Conservation (phyloP, 1,140 invertebrate species). For the Aphelenchoides besseyi region DNA sequence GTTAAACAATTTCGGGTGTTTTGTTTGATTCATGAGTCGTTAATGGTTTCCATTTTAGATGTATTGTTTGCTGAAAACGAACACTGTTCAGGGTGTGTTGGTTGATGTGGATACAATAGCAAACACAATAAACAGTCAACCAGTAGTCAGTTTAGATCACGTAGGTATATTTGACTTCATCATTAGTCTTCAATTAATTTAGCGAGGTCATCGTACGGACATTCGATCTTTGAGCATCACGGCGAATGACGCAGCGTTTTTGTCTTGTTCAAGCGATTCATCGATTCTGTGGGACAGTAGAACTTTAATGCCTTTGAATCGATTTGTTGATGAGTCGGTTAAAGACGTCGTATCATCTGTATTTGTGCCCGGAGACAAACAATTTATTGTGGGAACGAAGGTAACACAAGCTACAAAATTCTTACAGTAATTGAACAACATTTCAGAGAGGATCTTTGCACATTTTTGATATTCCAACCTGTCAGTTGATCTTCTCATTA, state of each 20-base stretch:
- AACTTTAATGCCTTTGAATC: slow-evolving; percentile 39
- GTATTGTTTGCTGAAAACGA: slow-evolving; percentile 64
- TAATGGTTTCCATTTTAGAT: too few species aligned
- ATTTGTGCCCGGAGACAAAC: slow-evolving; percentile 85
- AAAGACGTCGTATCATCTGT: slow-evolving; percentile 68
- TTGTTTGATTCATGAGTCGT: slow-evolving; percentile 49
- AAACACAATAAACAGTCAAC: slow-evolving; percentile 30
- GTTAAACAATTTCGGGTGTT: slow-evolving; percentile 38
- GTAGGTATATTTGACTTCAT: slow-evolving; percentile 69
- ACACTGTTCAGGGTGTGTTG: slow-evolving; percentile 62
- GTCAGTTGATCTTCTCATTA: slow-evolving; percentile 69
- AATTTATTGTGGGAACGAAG: slow-evolving; percentile 82
- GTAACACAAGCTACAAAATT: too few species aligned
- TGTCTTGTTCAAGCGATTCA: slow-evolving; percentile 52
- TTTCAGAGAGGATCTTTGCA: slow-evolving; percentile 74
- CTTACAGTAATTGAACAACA: too few species aligned
- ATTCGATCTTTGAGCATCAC: slow-evolving; percentile 81
- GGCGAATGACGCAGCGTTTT: slow-evolving; percentile 70
- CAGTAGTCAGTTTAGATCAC: slow-evolving; percentile 56
- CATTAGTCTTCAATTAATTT: slow-evolving; percentile 32
- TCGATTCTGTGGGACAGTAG: slow-evolving; percentile 51
- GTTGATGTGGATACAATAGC: slow-evolving; percentile 42
- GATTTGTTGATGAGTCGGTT: slow-evolving; percentile 41
- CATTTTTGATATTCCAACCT: slow-evolving; percentile 80
- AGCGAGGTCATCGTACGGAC: slow-evolving; percentile 81